Conservation (phyloP, 1,140 invertebrate genomes). For the Pseudobourletiella spinata region DNA sequence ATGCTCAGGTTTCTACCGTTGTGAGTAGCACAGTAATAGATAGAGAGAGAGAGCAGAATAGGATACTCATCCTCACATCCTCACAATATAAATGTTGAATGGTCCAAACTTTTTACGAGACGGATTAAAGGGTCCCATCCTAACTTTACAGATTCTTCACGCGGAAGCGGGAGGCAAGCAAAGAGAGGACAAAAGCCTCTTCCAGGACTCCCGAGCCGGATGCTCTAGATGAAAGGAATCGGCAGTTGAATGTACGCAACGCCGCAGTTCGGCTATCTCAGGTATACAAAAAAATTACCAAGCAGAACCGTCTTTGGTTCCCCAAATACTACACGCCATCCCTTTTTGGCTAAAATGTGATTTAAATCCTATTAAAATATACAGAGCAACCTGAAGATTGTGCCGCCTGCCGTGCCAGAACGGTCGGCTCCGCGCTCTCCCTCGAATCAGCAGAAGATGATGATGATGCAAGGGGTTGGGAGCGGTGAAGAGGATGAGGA, state of each 20-base stretch:
- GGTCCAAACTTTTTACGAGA: too few relatives aligned
- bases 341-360: too few relatives aligned
- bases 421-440: slow-evolving; percentile 40
- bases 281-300: too few relatives aligned
- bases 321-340: too few relatives aligned
- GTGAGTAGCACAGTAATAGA: too few relatives aligned
- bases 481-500: slow-evolving; percentile 69
- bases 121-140: too few relatives aligned
- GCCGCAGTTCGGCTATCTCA: slow-evolving; percentile 48
- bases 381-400: slow-evolving; percentile 55
- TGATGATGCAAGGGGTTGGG: slow-evolving; percentile 50
- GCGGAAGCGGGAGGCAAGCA: slow-evolving; percentile 49
- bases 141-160: slow-evolving; percentile 64
- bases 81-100: too few relatives aligned
- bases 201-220: slow-evolving; percentile 60
- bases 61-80: too few relatives aligned
- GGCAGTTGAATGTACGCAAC: slow-evolving; percentile 39
- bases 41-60: too few relatives aligned
- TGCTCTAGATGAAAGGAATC: slow-evolving; percentile 30
- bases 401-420: slow-evolving; percentile 58
- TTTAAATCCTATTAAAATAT: too few relatives aligned
- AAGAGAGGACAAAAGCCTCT: slow-evolving; percentile 51
- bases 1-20: too few relatives aligned
- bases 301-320: too few relatives aligned
- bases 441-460: slow-evolving; percentile 48